Percentiles rank a stretch among this genome's conserved stretches.
phyloP scores from a whole-genome alignment of 2,797 vertebrate species.

The Dallia pectoralis region DNA sequence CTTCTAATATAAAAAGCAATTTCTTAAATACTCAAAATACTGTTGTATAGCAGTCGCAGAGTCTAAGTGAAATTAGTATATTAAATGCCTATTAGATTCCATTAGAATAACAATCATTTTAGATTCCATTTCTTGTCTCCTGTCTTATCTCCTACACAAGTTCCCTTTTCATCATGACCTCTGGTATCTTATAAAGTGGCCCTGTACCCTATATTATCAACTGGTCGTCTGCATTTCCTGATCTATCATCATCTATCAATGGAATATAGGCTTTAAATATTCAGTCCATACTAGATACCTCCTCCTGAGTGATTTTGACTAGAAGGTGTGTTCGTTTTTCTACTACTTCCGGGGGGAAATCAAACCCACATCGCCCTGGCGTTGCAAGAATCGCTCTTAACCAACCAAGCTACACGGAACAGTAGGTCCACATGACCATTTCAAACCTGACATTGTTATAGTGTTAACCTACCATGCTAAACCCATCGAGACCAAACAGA shows the following conservation, averaged over 20 bases:
- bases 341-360: no score
- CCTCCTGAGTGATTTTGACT: no score
- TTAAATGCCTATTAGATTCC: no score
- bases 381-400: no score
- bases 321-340: no score
- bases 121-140: constrained; percentile 4
- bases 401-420: no score
- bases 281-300: no score
- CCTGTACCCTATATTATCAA: not conserved
- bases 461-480: not conserved
- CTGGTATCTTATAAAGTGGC: not conserved
- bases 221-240: not conserved
- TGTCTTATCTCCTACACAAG: constrained; percentile 14
- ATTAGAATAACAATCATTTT: constrained; percentile 41
- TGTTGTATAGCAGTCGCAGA: constrained; percentile 54
- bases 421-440: not conserved
- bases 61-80: constrained; percentile 23
- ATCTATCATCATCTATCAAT: not conserved
- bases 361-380: no score
- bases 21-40: constrained; percentile 83
- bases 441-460: not conserved
- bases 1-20: constrained; percentile 82
- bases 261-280: not conserved
- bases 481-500: not conserved
- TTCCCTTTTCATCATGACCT: not conserved